phyloP scores from a whole-genome alignment of 64 coral and sea anemone species.

The Montipora efflorescens region DNA sequence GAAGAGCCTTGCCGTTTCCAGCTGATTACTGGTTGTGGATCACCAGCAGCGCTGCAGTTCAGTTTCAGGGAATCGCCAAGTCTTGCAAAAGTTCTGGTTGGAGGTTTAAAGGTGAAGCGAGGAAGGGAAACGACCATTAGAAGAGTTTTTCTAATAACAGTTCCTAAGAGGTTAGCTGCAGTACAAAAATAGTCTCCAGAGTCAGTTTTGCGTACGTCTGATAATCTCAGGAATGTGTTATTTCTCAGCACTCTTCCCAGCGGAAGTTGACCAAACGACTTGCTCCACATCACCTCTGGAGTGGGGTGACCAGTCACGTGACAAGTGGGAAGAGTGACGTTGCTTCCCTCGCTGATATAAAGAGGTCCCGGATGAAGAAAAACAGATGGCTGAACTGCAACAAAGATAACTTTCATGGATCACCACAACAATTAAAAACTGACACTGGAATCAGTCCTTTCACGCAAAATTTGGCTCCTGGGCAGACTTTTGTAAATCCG shows the following conservation, averaged over 20 bases:
- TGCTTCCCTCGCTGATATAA: background rate
- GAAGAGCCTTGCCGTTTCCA: constrained; percentile 50
- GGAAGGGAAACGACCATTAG: constrained; percentile 4
- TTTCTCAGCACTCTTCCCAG: constrained; percentile 10
- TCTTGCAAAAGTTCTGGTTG: background rate
- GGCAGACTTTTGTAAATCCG: too few relatives aligned
- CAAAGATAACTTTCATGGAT: background rate
- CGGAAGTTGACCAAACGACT: constrained; percentile 57
- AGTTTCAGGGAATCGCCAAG: background rate
- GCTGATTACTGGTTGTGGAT: constrained; percentile 59
- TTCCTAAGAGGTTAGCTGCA: constrained; percentile 47
- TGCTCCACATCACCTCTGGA: constrained; percentile 55
- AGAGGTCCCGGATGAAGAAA: constrained; percentile 32
- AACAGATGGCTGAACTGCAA: background rate
- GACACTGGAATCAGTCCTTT: too few relatives aligned
- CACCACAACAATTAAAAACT: too few relatives aligned
- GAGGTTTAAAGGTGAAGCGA: background rate
- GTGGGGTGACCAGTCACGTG: constrained; percentile 66
- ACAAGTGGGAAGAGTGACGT: constrained; percentile 41
- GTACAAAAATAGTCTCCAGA: constrained; percentile 26
- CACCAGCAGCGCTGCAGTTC: constrained; percentile 61
- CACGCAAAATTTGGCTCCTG: too few relatives aligned
- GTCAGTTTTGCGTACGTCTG: constrained; percentile 34
- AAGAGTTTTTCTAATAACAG: background rate
- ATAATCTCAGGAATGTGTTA: background rate